phyloP scores from a whole-genome alignment of 2,113 vertebrate genomes.

The Rhodinocichla rosea region DNA sequence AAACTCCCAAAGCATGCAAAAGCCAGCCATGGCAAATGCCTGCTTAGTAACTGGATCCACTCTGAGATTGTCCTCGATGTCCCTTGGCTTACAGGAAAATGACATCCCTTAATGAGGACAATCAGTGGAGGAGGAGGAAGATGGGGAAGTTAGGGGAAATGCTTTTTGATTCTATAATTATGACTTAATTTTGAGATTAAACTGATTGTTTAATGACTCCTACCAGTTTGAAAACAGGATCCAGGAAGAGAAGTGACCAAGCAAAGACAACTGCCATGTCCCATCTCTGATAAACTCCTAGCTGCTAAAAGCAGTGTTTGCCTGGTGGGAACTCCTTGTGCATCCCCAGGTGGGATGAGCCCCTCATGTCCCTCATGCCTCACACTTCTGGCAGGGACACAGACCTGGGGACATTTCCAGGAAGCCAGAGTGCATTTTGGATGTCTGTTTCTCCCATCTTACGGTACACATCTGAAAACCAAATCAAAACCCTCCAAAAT shows the following conservation, averaged over 20 bases:
- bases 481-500: not conserved
- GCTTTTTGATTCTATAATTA: not conserved
- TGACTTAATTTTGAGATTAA: not conserved
- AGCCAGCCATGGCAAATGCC: not conserved
- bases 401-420: not conserved
- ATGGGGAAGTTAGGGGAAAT: not conserved
- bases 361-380: accelerated
- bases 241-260: not conserved
- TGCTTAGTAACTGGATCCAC: not conserved
- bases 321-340: not conserved
- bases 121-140: not conserved
- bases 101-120: not conserved
- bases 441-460: not conserved
- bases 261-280: not conserved
- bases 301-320: not conserved
- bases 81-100: not conserved
- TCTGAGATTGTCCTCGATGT: not conserved
- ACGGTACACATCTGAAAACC: not conserved
- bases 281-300: not conserved
- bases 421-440: not conserved
- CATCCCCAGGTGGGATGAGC: accelerated
- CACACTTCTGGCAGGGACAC: accelerated
- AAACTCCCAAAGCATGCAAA: not conserved
- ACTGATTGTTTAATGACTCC: not conserved
- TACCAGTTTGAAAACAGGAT: not conserved